These are phyloP conservation scores for Corythoichthys intestinalis DNA, from an alignment of 2,113 vertebrate species.

Conservation along the genomic window DNA sequence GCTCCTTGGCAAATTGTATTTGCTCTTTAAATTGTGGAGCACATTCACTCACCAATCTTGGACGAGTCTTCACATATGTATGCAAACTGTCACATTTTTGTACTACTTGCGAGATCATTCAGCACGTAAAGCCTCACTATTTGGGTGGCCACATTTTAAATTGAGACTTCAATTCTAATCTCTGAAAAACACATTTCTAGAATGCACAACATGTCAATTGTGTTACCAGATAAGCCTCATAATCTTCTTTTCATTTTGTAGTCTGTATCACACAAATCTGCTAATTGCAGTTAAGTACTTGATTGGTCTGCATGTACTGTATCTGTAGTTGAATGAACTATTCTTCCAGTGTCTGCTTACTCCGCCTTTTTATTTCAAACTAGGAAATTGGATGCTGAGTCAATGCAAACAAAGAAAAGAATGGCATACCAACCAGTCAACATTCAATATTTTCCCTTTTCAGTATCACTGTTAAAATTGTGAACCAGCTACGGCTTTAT, in stretches of 20 bases:
- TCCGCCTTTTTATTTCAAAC: neutral
- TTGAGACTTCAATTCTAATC: neutral
- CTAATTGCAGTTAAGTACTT: neutral
- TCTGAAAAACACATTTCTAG: neutral
- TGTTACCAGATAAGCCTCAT: neutral
- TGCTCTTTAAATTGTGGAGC: slow-evolving; percentile 27
- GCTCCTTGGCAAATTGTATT: slow-evolving; percentile 34
- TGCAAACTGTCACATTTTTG: slow-evolving; percentile 12
- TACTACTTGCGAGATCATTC: slow-evolving; percentile 5
- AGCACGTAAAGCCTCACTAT: neutral
- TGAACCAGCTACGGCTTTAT: too few relatives aligned
- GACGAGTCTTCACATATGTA: slow-evolving; percentile 41
- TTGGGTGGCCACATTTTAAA: slow-evolving; percentile 14
- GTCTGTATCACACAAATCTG: neutral
- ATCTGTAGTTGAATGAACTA: neutral
- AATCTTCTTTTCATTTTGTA: neutral
- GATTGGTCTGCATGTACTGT: neutral
- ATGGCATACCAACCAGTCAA: neutral
- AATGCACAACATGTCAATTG: neutral
- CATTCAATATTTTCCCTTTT: neutral
- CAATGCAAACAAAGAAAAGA: neutral
- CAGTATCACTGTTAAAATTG: neutral
- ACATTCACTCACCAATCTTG: slow-evolving; percentile 55
- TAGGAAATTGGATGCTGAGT: neutral
- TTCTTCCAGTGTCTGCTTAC: neutral